Evolutionary conservation across 2,113 vertebrate genomes (phyloP).

Genomic region (Taxidea taxus): DNA sequence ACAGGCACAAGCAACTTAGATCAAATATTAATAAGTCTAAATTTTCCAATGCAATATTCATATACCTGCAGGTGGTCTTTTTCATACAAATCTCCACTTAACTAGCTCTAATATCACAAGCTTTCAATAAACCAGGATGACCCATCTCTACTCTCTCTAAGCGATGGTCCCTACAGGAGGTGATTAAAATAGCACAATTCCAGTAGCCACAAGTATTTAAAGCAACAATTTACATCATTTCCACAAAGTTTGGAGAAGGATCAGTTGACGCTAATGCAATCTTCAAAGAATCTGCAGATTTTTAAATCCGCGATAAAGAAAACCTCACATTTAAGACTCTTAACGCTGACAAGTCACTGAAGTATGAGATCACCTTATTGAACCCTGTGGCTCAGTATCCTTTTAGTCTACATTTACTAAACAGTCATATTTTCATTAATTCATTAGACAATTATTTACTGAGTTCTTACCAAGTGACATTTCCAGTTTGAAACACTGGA

Average conservation of each 20-base stretch:
- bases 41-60: slow-evolving; percentile 62
- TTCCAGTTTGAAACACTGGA: background rate
- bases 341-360: background rate
- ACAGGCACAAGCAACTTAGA: slow-evolving; percentile 2
- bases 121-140: slow-evolving; percentile 17
- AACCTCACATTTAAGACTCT: background rate
- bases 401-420: background rate
- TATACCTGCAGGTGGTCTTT: slow-evolving; percentile 30
- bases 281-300: background rate
- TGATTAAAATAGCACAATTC: slow-evolving; percentile 41
- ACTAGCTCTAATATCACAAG: slow-evolving; percentile 30
- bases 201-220: slow-evolving; percentile 46
- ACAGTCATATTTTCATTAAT: background rate
- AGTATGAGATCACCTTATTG: background rate
- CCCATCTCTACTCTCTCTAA: slow-evolving; percentile 7
- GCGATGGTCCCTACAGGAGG: background rate
- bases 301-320: background rate
- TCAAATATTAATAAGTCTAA: slow-evolving; percentile 59
- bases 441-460: background rate
- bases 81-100: slow-evolving; percentile 45
- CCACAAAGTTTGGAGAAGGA: background rate
- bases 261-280: background rate
- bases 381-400: background rate
- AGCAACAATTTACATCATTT: slow-evolving; percentile 32
- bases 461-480: background rate